Percentiles rank a stretch among this genome's conserved stretches.
Evolutionary conservation across 2,797 vertebrate species (phyloP).

Genomic region (Salmo trutta): DNA sequence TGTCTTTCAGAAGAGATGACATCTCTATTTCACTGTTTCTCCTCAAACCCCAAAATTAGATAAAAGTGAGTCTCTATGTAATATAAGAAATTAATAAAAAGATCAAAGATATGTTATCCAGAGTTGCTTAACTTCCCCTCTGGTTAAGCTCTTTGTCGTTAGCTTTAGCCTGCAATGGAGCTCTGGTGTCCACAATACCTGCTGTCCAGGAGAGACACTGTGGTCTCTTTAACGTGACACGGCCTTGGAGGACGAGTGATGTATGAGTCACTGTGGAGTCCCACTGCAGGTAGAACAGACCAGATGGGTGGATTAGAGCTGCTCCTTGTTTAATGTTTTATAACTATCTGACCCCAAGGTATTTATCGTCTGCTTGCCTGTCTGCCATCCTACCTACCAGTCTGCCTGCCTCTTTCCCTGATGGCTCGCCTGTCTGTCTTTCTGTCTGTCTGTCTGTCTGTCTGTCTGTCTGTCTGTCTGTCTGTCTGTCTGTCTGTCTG

Average conservation of each 20-base stretch:
- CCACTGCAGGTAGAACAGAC: slow-evolving; percentile 48
- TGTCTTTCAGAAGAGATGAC: not conserved
- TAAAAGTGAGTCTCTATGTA: not conserved
- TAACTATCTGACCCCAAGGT: slow-evolving; percentile 1
- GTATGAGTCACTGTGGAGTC: slow-evolving; percentile 49
- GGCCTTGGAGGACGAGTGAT: slow-evolving; percentile 57
- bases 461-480: too few species aligned
- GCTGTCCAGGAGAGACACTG: not conserved
- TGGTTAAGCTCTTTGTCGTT: not conserved
- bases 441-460: not conserved
- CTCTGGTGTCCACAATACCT: not conserved
- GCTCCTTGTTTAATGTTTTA: slow-evolving; percentile 36
- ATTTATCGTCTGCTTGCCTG: slow-evolving; percentile 27
- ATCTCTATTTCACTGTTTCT: not conserved
- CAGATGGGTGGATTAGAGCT: slow-evolving; percentile 46
- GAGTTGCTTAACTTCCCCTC: not conserved
- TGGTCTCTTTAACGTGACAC: not conserved
- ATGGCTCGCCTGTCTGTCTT: too few species aligned
- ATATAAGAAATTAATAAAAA: not conserved
- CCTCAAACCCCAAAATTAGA: not conserved
- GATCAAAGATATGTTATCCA: not conserved
- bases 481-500: too few species aligned
- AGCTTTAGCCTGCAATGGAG: not conserved
- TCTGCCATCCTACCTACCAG: slow-evolving; percentile 13
- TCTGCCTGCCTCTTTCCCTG: not conserved